Evolutionary conservation across 2,888 invertebrate species (phyloP), one percentile per base, ranked within the genome.

Genomic region (Anthrax anthrax): DNA sequence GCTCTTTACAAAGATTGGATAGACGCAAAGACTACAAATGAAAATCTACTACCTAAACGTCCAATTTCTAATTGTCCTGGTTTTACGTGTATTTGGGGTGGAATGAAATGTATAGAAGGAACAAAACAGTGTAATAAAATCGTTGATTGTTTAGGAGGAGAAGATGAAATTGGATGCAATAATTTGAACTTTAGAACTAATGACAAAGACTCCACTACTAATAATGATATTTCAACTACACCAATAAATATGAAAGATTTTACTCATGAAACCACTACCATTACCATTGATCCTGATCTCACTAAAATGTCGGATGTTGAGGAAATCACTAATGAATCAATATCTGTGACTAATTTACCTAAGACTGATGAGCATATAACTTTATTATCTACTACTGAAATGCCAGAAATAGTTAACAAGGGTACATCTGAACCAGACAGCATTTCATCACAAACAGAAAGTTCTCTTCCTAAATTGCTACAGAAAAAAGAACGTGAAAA

Each of bases 1-100:
- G 78, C 81, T 52, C 69, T 80, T 23, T 86, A 77, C 59, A 64
- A 79, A n/a, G 72, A 78, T 49, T 89, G 88, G 88, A 81, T 88
- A 50, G 23, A 41, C 12, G 65, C 81, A 12, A 32, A 18, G 9
- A 17, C 27, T n/a, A 4, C 14, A 14, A 45, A 27, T 13, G 13
- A n/a, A 17, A 9, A 36, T 37, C 43, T 65, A 40, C 62, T 62
- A 17, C 47, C 49, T 10, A 47, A 51, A 14, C 73, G 75, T 32
- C 82, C 84, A 0, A 63, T 74, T 48, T 70, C 72, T 54, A 65
- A 70, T 44, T 89, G 88, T 64, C 84, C 85, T 0, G 87, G 87
- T 0, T 81, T 80, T 57, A 71, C 71, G 48, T 88, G 88, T 58
- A 69, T 74, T 50, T 74, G 74, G 57, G 78, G 80, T 38, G 72